These are phyloP conservation scores for Orientallactaga bullata DNA, from an alignment of 2,113 vertebrate genomes.

Conservation along the genomic window DNA sequence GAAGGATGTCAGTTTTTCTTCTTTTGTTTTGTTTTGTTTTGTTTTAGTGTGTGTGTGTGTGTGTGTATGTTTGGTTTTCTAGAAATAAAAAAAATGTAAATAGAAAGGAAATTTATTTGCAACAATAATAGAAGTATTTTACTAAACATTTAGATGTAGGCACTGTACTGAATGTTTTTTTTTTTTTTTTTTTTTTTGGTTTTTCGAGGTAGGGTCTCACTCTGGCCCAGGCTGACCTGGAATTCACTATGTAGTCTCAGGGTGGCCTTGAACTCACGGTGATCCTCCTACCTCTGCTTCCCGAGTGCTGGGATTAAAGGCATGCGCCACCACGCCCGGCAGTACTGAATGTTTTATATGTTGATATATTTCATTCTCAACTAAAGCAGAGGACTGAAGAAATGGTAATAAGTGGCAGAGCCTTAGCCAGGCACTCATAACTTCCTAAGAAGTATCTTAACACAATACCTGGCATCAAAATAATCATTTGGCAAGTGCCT, in stretches of 20 bases:
- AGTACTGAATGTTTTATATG: background rate
- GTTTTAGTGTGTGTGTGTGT: too few species aligned
- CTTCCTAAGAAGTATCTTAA: background rate
- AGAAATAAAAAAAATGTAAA: background rate
- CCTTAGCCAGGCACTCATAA: background rate
- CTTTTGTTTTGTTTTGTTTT: background rate
- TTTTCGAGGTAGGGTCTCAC: too few species aligned
- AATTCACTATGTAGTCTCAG: too few species aligned
- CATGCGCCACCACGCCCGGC: too few species aligned
- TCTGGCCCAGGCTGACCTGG: too few species aligned
- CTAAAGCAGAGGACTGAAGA: background rate
- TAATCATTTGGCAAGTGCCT: background rate
- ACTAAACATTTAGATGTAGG: background rate
- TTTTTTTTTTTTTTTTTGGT: too few species aligned
- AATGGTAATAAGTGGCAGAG: background rate
- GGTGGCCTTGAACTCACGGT: too few species aligned
- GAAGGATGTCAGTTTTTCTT: background rate
- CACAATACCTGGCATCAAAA: background rate
- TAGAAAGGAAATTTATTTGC: constrained; percentile 29
- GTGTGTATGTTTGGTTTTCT: background rate
- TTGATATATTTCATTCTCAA: background rate
- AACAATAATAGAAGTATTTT: background rate
- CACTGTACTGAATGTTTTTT: too few species aligned
- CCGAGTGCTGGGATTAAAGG: too few species aligned
- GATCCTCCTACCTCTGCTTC: too few species aligned